These are phyloP conservation scores for Ictidomys tridecemlineatus DNA, from an alignment of 2,113 vertebrate genomes.

Conservation along the genomic window DNA sequence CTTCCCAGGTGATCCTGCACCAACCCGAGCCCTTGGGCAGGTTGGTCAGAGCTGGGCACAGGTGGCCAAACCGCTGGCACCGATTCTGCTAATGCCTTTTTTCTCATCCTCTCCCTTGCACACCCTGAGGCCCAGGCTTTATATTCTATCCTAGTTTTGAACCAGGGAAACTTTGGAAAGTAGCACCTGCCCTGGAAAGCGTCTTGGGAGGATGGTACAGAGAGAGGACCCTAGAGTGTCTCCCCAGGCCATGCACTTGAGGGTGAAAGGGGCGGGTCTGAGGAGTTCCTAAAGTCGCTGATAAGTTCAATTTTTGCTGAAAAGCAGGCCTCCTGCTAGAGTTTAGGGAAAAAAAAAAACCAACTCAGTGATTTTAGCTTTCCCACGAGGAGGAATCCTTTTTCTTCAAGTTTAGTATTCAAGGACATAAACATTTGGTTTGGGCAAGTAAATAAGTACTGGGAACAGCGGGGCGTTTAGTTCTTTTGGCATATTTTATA, in stretches of 20 bases:
- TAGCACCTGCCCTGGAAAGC: neutral
- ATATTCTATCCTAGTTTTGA: neutral
- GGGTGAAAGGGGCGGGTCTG: neutral
- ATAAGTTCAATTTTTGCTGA: neutral
- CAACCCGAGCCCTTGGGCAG: no score
- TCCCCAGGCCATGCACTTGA: neutral
- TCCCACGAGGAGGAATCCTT: constrained; percentile 64
- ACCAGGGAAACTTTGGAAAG: neutral
- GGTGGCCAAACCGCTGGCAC: neutral
- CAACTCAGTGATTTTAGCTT: neutral
- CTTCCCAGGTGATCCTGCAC: neutral
- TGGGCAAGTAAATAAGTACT: constrained; percentile 74
- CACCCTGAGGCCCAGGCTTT: neutral
- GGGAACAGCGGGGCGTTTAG: constrained; percentile 72
- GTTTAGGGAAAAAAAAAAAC: constrained; percentile 60
- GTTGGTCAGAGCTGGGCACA: neutral
- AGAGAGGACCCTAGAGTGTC: neutral
- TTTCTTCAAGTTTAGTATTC: constrained; percentile 77
- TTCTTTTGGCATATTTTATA: constrained; percentile 81
- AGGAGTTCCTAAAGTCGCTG: neutral
- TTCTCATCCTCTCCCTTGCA: neutral
- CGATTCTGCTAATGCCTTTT: neutral
- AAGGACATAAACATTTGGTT: constrained; percentile 81
- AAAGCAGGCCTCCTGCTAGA: neutral
- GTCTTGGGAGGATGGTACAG: neutral